phyloP scores from a whole-genome alignment of 2,113 vertebrate species.

The Oreotragus oreotragus region DNA sequence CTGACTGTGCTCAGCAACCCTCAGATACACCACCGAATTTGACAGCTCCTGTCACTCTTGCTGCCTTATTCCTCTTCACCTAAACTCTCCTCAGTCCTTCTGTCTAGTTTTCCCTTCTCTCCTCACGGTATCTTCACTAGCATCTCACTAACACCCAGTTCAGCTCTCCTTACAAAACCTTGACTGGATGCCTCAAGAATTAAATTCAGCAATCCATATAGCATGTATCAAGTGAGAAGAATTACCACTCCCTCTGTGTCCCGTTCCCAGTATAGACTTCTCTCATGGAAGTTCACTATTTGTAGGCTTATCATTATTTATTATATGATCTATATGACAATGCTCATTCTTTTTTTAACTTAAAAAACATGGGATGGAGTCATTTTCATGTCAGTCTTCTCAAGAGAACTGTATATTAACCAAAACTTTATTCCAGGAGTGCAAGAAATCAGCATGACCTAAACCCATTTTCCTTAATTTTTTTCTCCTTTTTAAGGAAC shows the following conservation, averaged over 20 bases:
- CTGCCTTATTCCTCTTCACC: not conserved
- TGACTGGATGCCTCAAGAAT: not conserved
- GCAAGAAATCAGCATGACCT: not conserved
- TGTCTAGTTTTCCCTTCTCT: not conserved
- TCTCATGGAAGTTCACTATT: not conserved
- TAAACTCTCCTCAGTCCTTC: not conserved
- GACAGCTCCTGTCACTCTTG: not conserved
- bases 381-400: not conserved
- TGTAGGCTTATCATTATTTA: not conserved
- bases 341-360: not conserved
- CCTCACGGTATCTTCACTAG: not conserved
- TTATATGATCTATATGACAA: constrained; percentile 4
- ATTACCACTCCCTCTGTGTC: not conserved
- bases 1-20: not conserved
- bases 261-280: not conserved
- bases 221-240: not conserved
- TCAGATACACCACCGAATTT: not conserved
- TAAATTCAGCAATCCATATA: not conserved
- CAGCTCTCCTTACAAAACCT: not conserved
- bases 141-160: not conserved
- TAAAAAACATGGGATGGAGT: not conserved
- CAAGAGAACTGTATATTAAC: not conserved
- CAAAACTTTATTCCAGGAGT: not conserved
- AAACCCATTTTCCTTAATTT: not conserved
- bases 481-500: constrained; percentile 29